These are phyloP conservation scores for Vanacampus margaritifer DNA, from an alignment of 2,113 vertebrate genomes.

Conservation along the genomic window DNA sequence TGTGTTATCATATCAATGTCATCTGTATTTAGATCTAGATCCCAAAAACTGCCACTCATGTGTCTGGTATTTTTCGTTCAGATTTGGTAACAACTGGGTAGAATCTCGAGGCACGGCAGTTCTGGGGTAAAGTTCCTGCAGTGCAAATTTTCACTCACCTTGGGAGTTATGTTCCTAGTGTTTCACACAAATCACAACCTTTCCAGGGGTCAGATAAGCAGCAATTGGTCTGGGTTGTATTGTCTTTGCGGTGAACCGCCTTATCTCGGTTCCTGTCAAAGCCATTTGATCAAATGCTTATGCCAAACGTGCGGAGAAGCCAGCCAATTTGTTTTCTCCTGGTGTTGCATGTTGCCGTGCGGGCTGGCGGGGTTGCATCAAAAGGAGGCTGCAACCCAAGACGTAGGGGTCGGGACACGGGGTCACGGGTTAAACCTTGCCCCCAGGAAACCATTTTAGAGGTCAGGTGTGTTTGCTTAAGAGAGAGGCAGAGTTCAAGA, in stretches of 20 bases:
- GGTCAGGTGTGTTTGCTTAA: conserved; percentile 70
- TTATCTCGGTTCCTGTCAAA: conserved; percentile 24
- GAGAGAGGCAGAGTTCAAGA: conserved; percentile 56
- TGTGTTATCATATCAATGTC: too few species aligned
- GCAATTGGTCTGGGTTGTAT: background rate
- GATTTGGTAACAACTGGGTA: background rate
- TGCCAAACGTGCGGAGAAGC: conserved; percentile 15
- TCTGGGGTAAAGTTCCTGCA: background rate
- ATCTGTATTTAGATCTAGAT: too few species aligned
- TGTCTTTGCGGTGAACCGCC: conserved; percentile 1
- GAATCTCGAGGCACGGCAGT: background rate
- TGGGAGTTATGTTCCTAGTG: background rate
- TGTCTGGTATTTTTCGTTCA: background rate
- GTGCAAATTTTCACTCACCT: background rate
- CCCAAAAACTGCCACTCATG: conserved; percentile 17
- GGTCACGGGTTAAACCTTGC: conserved; percentile 66
- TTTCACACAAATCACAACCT: conserved; percentile 15
- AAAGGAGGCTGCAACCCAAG: conserved; percentile 54
- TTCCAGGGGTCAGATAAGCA: conserved; percentile 13
- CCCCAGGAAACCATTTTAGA: conserved; percentile 54
- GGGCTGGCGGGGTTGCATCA: conserved; percentile 37
- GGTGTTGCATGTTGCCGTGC: conserved; percentile 12
- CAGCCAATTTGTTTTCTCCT: conserved; percentile 23
- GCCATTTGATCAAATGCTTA: conserved; percentile 22
- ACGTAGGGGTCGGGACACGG: conserved; percentile 42